These are phyloP conservation scores for Camponotus fellah DNA, from an alignment of 2,888 invertebrate species.

Conservation along the genomic window DNA sequence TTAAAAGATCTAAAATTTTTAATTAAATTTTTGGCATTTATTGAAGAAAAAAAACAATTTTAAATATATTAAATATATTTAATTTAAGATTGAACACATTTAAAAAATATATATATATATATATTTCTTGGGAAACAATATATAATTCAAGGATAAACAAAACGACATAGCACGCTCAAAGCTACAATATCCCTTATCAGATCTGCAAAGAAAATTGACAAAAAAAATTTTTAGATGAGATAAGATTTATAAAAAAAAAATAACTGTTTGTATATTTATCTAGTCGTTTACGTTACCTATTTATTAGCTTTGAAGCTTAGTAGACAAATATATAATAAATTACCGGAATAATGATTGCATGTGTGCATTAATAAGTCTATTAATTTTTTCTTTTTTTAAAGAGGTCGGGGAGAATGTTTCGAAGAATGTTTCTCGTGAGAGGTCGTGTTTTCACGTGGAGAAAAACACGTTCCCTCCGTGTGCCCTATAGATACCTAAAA, in stretches of 20 bases:
- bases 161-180: neutral
- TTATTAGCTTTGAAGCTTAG: neutral
- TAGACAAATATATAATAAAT: constrained; percentile 24
- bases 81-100: too few relatives aligned
- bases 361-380: too few relatives aligned
- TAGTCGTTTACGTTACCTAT: neutral
- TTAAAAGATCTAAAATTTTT: neutral
- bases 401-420: neutral
- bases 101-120: neutral
- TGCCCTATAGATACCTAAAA: constrained; percentile 74
- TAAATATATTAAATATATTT: neutral
- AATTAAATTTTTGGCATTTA: neutral
- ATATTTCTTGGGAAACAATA: neutral
- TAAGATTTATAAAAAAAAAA: neutral
- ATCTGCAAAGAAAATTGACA: neutral
- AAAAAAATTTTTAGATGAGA: neutral
- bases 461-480: constrained; percentile 47
- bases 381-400: too few relatives aligned
- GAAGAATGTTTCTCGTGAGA: constrained; percentile 9
- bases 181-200: neutral
- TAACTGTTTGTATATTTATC: neutral
- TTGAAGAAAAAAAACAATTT: neutral
- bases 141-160: neutral
- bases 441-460: constrained; percentile 66
- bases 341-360: neutral